phyloP scores from a whole-genome alignment of 35 echinoderm and acorn worm species.

The Ophiothrix spiculata region DNA sequence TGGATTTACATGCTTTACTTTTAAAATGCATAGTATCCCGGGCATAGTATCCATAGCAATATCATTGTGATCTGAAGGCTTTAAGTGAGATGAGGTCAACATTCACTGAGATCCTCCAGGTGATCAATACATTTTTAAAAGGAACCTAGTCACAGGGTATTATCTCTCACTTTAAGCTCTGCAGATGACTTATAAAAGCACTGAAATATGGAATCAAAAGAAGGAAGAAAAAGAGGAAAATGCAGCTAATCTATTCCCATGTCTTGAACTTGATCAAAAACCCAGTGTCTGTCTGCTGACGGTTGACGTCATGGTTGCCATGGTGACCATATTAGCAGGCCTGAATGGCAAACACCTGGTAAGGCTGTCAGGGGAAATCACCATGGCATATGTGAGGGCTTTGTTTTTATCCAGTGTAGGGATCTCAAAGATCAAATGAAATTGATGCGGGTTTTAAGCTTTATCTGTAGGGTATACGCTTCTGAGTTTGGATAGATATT shows the following conservation, averaged over 20 bases:
- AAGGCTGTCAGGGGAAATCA: constrained; percentile 1
- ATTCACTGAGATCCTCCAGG: not conserved
- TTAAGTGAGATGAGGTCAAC: not conserved
- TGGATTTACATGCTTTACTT: not conserved
- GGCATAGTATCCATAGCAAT: not conserved
- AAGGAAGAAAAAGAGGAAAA: not conserved
- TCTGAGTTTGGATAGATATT: not conserved
- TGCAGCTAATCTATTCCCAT: not conserved
- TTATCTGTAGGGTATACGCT: not conserved
- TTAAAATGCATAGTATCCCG: not conserved
- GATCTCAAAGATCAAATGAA: not conserved
- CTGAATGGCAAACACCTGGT: constrained; percentile 4
- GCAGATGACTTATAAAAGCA: constrained; percentile 3
- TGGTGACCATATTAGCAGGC: not conserved
- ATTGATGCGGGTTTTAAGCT: not conserved
- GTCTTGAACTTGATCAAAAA: constrained; percentile 15
- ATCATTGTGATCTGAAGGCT: not conserved
- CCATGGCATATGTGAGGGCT: not conserved
- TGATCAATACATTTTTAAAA: not conserved
- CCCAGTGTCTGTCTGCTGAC: constrained; percentile 3
- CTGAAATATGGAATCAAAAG: not conserved
- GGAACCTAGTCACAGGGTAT: not conserved
- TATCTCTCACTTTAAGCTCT: not conserved
- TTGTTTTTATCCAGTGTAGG: not conserved
- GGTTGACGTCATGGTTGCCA: not conserved